Base-by-base conservation (phyloP, 2,797 vertebrate species). In the Scomberomorus guttatus region DNA sequence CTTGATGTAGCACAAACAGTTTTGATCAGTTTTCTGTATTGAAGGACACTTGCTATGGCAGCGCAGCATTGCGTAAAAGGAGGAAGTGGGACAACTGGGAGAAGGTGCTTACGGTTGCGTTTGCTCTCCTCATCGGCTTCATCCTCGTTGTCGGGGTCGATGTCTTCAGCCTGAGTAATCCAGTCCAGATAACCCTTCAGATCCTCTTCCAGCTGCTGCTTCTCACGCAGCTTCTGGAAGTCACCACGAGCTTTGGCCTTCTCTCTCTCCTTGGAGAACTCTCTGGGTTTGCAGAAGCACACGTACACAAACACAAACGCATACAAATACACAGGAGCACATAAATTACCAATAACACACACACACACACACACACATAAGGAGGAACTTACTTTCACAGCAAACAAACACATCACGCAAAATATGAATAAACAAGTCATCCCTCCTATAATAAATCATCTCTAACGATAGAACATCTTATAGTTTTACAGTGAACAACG, bases 91-190 rank as follows among this genome's bases (percentile, higher is more conserved):
- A 50, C 46, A 20, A 14, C 48, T 57, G 56, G 18, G 15, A 52
- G 24, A 39, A 22, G 56, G 50, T 46, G 29, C 97, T n/a, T 96
- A 99, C 98, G 97, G 88, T 97, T 99, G 80, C 97, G 96, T 81
- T 98, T 99, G 93, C 94, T 95, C 89, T 97, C 97, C 78, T 97
- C 97, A n/a, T 97, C 97, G 9, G 94, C 97, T 78, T 98, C 98
- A 6, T 99, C 97, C 24, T 99, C 98, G 0, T 99, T 99, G 92
- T 99, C 98, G 0, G 98, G 98, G 91, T 99, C 98, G 10, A 99
- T 99, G 84, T 99, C 98, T 90, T 99, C 98, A 0, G 98, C 98
- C 88, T 99, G 98, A 32, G 98, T 99, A 90, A 99, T 99, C 98
- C 98, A 99, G 83, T 99, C 98, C 90, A 99, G 93, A 93, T 99